phyloP scores from a whole-genome alignment of 1,140 invertebrate species.

The Antheraea mylitta region DNA sequence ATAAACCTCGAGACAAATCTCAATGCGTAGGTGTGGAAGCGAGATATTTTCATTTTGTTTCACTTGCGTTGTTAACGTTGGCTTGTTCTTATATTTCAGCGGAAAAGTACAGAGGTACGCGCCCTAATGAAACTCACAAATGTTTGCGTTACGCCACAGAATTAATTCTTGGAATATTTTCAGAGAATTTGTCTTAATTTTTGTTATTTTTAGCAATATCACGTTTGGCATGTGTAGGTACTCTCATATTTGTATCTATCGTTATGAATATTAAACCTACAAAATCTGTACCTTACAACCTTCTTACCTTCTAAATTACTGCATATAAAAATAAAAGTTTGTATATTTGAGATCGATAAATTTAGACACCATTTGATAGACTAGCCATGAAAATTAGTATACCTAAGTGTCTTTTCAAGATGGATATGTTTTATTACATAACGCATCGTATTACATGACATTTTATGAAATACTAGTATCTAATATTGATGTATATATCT shows the following conservation, averaged over 20 bases:
- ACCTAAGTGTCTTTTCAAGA: too few relatives aligned
- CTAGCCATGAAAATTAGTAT: too few relatives aligned
- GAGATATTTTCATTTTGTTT: constrained; percentile 14
- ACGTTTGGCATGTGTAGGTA: background rate
- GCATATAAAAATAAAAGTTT: too few relatives aligned
- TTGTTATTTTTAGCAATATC: background rate
- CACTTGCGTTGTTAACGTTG: constrained; percentile 5
- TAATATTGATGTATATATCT: too few relatives aligned
- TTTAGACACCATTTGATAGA: too few relatives aligned
- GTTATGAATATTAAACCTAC: background rate
- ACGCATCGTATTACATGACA: too few relatives aligned
- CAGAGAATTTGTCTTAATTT: background rate
- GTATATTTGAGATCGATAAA: too few relatives aligned
- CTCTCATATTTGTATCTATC: background rate
- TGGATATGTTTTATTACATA: too few relatives aligned
- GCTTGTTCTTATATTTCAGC: background rate
- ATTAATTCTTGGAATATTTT: constrained; percentile 3
- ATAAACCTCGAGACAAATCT: constrained; percentile 7
- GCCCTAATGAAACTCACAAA: constrained; percentile 4
- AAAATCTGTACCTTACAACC: background rate
- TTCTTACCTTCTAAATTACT: background rate
- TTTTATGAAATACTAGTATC: too few relatives aligned
- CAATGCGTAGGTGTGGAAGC: constrained; percentile 13
- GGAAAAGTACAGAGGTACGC: constrained; percentile 1
- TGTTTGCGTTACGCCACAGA: background rate